These are phyloP conservation scores for Ctenochaetus hawaiiensis DNA, from an alignment of 2,797 vertebrate genomes.

Conservation along the genomic window DNA sequence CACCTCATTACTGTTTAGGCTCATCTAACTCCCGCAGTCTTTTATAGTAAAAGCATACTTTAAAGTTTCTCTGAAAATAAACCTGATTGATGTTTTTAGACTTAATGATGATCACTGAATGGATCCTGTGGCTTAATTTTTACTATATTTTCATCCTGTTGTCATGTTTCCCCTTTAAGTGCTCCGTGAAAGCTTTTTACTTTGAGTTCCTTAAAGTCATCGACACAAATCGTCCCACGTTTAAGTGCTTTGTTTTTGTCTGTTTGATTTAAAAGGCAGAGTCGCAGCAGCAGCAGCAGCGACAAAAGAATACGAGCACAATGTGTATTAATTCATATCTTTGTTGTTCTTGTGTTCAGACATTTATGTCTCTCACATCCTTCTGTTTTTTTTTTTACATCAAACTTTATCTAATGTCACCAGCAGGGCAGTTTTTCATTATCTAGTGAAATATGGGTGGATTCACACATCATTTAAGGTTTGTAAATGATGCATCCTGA, in stretches of 20 bases:
- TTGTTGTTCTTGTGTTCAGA: not conserved
- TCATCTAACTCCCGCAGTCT: constrained; percentile 18
- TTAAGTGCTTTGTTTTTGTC: constrained; percentile 13
- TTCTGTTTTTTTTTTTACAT: not conserved
- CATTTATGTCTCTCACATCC: not conserved
- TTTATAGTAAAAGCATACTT: constrained; percentile 55
- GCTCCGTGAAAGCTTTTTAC: constrained; percentile 31
- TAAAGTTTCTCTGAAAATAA: constrained; percentile 34
- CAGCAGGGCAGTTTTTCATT: too few relatives aligned
- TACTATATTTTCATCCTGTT: constrained; percentile 39
- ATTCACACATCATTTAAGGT: not conserved
- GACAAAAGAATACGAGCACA: too few relatives aligned
- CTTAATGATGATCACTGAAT: constrained; percentile 49
- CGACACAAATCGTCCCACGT: constrained; percentile 14
- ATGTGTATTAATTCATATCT: too few relatives aligned
- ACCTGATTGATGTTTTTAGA: constrained; percentile 46
- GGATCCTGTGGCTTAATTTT: constrained; percentile 37
- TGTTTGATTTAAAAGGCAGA: not conserved
- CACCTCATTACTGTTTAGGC: constrained; percentile 34
- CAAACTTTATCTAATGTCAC: not conserved
- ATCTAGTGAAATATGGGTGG: not conserved
- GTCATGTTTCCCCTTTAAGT: constrained; percentile 53
- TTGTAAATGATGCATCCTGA: not conserved
- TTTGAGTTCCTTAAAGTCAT: constrained; percentile 13
- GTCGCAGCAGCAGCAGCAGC: too few relatives aligned